A percentile compares a stretch with the other conserved stretches of the same genome.
Conservation (phyloP, 1,140 invertebrate species). For the Camponotus vicinus region DNA sequence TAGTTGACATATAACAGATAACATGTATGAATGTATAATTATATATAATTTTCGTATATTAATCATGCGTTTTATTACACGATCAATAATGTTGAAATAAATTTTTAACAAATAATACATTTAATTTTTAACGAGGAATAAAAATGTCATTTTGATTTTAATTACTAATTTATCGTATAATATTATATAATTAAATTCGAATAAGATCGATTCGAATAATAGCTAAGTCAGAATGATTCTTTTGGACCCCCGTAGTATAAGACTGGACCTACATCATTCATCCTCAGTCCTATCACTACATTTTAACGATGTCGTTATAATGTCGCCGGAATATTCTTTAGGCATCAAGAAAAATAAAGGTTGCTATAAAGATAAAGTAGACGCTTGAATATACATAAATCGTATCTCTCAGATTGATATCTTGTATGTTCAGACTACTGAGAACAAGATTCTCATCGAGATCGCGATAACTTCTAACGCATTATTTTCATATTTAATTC, state of each 20-base stretch:
- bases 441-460: conserved; percentile 28
- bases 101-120: conserved; percentile 17
- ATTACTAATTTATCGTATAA: conserved; percentile 1
- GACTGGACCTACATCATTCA: conserved; percentile 15
- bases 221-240: conserved; percentile 3
- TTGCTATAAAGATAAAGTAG: conserved; percentile 32
- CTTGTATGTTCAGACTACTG: conserved; percentile 30
- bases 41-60: conserved; percentile 41
- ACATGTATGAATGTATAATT: conserved; percentile 6
- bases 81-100: neutral
- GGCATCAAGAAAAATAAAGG: conserved; percentile 53
- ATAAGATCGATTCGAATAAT: conserved; percentile 24
- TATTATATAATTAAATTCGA: conserved; percentile 7
- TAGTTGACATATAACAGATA: conserved; percentile 7
- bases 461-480: neutral
- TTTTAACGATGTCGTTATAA: conserved; percentile 73
- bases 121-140: neutral
- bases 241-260: conserved; percentile 8
- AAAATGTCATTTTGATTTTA: neutral
- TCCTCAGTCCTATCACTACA: conserved; percentile 22
- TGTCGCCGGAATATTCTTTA: conserved; percentile 34
- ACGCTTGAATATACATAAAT: conserved; percentile 33
- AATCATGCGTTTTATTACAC: conserved; percentile 19
- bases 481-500: neutral
- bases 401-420: conserved; percentile 37